Base-by-base conservation (phyloP, 2,797 vertebrate species). In the Amazona ochrocephala region DNA sequence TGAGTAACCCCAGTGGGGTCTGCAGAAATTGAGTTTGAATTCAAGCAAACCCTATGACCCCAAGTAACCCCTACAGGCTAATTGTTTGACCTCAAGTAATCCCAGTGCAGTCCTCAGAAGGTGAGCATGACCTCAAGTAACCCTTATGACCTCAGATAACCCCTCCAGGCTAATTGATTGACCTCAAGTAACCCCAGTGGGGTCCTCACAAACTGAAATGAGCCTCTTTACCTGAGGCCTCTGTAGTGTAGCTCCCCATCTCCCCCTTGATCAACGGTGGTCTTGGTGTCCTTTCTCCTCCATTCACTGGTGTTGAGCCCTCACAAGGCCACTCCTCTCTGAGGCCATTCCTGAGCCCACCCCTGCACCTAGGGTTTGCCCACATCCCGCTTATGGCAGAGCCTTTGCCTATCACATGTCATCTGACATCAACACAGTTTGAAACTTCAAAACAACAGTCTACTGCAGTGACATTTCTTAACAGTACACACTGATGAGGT, bases 401-500 rank as follows among this genome's bases (percentile, higher is more conserved):
- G 32, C 32, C 32, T 56, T 32, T 56, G 54, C 3, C 6, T 56
- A 56, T n/a, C 53, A 56, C 50, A 3, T 1, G 18, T 62, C 50
- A 50, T 7, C 29, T 32, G 44, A 37, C 29, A 13, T 7, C 9
- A 10, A 27, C 20, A 4, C 34, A 9, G 15, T 26, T 13, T 42
- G 29, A 75, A 71, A 18, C 10, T 10, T 72, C 41, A 37, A 30
- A 48, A 23, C 20, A 21, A 30, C 3, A 2, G 26, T 79, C 60
- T 67, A 21, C 47, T 90, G 47, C 9, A 1, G 9, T 53, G 27
- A 9, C 39, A 4, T 0, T 5, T 24, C 10, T 41, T 48, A 51
- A 45, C n/a, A 18, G 11, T 13, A 4, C 7, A 3, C 2, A 0
- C 0, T 7, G 4, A 26, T 5, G 2, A 56, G 21, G 10, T 6